These are phyloP conservation scores for Anthopleura xanthogrammica DNA, from an alignment of 92 coral and sea anemone species.

Conservation along the genomic window DNA sequence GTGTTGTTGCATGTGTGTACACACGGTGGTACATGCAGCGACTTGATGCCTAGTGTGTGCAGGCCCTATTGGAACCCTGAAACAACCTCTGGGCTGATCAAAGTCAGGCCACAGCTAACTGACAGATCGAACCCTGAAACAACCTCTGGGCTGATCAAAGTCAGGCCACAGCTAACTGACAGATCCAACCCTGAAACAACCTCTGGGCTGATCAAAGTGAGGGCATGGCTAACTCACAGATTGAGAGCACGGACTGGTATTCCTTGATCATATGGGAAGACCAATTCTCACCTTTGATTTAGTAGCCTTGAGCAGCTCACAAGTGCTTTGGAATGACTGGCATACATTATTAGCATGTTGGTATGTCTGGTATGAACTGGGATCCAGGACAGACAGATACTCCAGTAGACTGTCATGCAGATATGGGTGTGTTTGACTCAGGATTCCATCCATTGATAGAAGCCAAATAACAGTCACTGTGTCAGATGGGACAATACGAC, in stretches of 20 bases:
- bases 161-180: no score
- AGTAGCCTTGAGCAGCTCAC: slow-evolving; percentile 60
- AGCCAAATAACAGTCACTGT: slow-evolving; percentile 75
- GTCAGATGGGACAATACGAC: slow-evolving; percentile 65
- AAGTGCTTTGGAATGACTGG: slow-evolving; percentile 55
- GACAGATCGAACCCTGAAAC: no score
- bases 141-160: no score
- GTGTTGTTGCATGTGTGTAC: no score
- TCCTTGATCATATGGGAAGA: not conserved
- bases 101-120: no score
- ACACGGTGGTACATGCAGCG: no score
- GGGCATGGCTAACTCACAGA: no score
- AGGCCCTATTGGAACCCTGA: no score
- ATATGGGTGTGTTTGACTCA: slow-evolving; percentile 61
- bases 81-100: no score
- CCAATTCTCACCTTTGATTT: slow-evolving; percentile 50
- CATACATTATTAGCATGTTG: slow-evolving; percentile 36
- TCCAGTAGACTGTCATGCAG: slow-evolving; percentile 54
- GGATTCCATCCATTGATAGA: slow-evolving; percentile 75
- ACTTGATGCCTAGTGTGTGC: not conserved
- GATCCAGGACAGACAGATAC: slow-evolving; percentile 62
- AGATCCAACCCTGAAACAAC: no score
- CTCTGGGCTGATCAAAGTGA: no score
- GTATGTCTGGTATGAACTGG: slow-evolving; percentile 52
- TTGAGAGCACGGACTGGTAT: no score